Conservation (phyloP, 2,888 invertebrate species). For the Limnephilus auricula region DNA sequence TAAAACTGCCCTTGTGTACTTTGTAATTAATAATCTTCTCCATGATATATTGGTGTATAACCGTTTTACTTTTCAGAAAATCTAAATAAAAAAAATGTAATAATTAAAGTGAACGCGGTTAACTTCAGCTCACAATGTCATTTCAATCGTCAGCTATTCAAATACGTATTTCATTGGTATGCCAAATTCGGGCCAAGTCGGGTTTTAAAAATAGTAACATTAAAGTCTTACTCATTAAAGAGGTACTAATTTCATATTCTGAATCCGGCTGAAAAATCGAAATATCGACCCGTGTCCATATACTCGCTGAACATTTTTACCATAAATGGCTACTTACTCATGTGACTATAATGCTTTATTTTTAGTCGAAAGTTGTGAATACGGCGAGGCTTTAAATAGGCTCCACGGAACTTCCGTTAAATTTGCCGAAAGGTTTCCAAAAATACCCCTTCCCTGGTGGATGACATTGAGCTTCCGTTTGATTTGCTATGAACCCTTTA, state of each 20-base stretch:
- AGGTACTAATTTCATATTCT: not conserved
- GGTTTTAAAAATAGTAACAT: too few relatives aligned
- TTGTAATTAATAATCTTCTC: too few relatives aligned
- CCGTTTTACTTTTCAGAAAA: too few relatives aligned
- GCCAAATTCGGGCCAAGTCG: too few relatives aligned
- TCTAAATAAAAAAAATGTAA: too few relatives aligned
- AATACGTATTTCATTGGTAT: too few relatives aligned
- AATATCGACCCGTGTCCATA: not conserved
- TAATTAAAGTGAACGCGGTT: too few relatives aligned
- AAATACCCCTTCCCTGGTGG: conserved; percentile 13
- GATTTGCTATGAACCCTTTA: not conserved
- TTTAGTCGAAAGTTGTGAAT: not conserved
- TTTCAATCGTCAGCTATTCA: too few relatives aligned
- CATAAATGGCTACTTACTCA: not conserved
- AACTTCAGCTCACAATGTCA: too few relatives aligned
- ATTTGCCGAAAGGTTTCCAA: conserved; percentile 29
- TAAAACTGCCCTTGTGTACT: too few relatives aligned
- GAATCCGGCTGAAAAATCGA: not conserved
- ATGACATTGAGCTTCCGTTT: conserved; percentile 22
- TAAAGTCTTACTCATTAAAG: not conserved
- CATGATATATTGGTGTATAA: too few relatives aligned
- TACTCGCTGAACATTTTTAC: not conserved
- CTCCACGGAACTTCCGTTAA: not conserved
- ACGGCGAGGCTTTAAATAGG: not conserved
- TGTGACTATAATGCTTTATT: not conserved